phyloP scores from a whole-genome alignment of 2,113 vertebrate species.

The Saccopteryx bilineata region DNA sequence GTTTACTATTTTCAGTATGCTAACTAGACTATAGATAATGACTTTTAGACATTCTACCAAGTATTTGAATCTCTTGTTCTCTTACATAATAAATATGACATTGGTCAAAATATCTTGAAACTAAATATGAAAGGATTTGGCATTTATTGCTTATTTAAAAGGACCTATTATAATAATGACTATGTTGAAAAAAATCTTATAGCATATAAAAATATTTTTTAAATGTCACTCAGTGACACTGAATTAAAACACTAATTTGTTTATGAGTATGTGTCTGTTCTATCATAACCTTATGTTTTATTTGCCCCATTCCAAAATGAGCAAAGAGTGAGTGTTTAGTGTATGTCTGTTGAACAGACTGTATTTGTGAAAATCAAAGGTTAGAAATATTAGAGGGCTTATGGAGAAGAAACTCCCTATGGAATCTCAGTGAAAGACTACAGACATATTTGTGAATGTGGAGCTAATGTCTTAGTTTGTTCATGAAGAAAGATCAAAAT shows the following conservation, averaged over 20 bases:
- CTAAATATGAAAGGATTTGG: constrained; percentile 59
- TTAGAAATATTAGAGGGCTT: not conserved
- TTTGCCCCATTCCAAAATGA: not conserved
- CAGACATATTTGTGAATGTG: not conserved
- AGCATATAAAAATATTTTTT: constrained; percentile 74
- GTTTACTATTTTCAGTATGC: not conserved
- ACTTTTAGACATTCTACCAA: not conserved
- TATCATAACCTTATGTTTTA: constrained; percentile 68
- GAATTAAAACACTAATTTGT: constrained; percentile 40
- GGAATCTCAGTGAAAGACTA: not conserved
- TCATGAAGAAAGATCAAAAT: not conserved
- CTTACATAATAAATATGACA: constrained; percentile 64
- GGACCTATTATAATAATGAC: constrained; percentile 81
- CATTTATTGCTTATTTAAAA: constrained; percentile 81
- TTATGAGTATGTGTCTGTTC: not conserved
- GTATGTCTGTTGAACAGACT: not conserved
- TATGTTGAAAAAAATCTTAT: constrained; percentile 74
- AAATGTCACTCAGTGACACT: constrained; percentile 73
- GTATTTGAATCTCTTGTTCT: constrained; percentile 49
- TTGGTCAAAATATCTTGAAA: constrained; percentile 76
- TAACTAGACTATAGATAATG: constrained; percentile 11
- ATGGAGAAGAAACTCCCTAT: not conserved
- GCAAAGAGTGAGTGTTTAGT: not conserved
- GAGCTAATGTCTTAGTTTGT: not conserved
- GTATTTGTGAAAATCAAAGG: not conserved